Percentiles rank a stretch among this genome's conserved stretches.
Conservation (phyloP, 2,888 invertebrate genomes). For the Drosophila peninsularis region DNA sequence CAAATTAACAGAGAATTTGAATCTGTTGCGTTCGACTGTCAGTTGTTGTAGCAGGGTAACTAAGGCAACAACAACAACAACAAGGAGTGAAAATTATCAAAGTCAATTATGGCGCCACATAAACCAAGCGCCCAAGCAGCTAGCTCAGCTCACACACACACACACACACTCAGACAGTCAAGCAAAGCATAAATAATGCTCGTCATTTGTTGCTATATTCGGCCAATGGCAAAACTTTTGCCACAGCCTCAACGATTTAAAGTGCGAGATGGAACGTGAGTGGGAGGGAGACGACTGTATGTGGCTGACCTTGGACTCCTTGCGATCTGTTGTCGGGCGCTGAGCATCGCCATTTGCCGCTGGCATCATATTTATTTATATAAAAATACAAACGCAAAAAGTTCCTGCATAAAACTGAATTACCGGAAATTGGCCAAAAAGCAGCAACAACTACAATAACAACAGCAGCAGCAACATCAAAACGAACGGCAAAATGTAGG, state of each 20-base stretch:
- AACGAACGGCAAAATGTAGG: constrained; percentile 51
- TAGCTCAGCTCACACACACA: constrained; percentile 7
- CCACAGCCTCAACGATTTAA: constrained; percentile 53
- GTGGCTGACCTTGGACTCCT: constrained; percentile 49
- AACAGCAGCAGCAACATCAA: constrained; percentile 34
- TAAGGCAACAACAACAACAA: constrained; percentile 65
- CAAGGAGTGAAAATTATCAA: constrained; percentile 80
- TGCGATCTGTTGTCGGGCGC: constrained; percentile 34
- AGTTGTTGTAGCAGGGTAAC: constrained; percentile 33
- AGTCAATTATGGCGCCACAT: constrained; percentile 74
- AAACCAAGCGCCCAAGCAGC: constrained; percentile 56
- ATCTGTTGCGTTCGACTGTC: constrained; percentile 51
- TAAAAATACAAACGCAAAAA: constrained; percentile 75
- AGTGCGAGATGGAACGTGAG: constrained; percentile 24
- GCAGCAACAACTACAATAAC: constrained; percentile 38
- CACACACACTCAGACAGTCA: constrained; percentile 5
- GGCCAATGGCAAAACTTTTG: constrained; percentile 49
- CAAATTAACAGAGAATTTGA: constrained; percentile 78
- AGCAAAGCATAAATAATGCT: constrained; percentile 56
- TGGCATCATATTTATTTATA: constrained; percentile 75
- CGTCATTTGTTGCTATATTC: constrained; percentile 49
- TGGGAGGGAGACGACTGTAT: not conserved
- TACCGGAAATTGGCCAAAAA: constrained; percentile 81
- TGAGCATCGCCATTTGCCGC: constrained; percentile 43
- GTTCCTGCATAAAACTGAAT: constrained; percentile 81